Conservation (phyloP, 92 coral and sea anemone genomes). For the Nematostella vectensis region DNA sequence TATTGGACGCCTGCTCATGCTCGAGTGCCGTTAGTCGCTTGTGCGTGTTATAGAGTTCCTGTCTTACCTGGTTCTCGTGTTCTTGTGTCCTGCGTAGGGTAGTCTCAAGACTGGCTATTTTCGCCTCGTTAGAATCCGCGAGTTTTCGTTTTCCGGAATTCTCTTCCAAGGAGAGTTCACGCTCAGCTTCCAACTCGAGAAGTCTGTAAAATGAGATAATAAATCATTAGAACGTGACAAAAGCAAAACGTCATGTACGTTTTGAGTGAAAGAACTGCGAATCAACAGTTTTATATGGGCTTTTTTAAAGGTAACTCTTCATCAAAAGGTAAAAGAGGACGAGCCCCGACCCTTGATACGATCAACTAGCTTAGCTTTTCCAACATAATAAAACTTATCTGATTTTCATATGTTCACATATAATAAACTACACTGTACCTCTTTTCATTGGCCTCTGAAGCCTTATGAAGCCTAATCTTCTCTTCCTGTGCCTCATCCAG, state of each 20-base stretch:
- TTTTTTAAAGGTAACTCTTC: no score
- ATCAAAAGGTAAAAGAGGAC: no score
- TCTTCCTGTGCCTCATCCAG: slow-evolving; percentile 66
- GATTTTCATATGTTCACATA: no score
- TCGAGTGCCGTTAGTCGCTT: slow-evolving; percentile 58
- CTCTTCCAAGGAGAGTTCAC: slow-evolving; percentile 43
- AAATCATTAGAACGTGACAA: no score
- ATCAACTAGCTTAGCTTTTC: no score
- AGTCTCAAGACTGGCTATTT: slow-evolving; percentile 49
- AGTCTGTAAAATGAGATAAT: no score
- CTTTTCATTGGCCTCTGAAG: slow-evolving; percentile 63
- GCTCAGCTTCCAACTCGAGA: slow-evolving; percentile 72
- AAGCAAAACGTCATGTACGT: no score
- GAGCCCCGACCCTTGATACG: no score
- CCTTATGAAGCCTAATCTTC: slow-evolving; percentile 33
- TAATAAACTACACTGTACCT: no score
- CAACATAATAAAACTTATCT: no score
- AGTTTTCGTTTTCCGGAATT: slow-evolving; percentile 19
- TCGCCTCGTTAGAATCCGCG: slow-evolving; percentile 35
- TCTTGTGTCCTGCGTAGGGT: slow-evolving; percentile 59
- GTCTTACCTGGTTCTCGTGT: slow-evolving; percentile 60
- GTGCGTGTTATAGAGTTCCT: slow-evolving; percentile 62
- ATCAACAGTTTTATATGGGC: no score
- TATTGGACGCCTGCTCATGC: slow-evolving; percentile 47
- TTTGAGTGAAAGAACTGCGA: no score